These are phyloP conservation scores for Leucophora obtusa DNA, from an alignment of 2,888 invertebrate species.

Conservation along the genomic window DNA sequence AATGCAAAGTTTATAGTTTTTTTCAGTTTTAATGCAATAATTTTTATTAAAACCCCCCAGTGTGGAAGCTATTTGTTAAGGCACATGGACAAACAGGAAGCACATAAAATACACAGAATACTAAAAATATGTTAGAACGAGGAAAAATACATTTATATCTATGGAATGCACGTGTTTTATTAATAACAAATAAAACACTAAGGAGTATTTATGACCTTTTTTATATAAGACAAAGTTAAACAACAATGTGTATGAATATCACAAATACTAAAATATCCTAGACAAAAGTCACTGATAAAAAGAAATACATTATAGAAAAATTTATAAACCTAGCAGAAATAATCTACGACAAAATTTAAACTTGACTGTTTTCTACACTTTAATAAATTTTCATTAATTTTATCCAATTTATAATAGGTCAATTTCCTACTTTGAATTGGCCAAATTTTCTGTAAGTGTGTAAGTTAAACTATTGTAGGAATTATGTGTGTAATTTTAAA, in stretches of 20 bases:
- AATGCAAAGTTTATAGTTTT: neutral
- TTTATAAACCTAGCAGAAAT: no score
- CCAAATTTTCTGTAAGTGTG: no score
- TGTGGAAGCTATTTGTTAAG: conserved; percentile 29
- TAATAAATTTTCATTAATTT: no score
- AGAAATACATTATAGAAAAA: no score
- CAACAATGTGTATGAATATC: neutral
- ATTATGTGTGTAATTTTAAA: no score
- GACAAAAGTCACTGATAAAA: neutral
- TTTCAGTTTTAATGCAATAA: conserved; percentile 8
- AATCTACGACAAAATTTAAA: no score
- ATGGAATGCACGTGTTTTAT: conserved; percentile 35
- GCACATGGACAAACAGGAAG: conserved; percentile 20
- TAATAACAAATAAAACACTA: conserved; percentile 35
- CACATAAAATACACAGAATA: neutral
- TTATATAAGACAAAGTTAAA: conserved; percentile 6
- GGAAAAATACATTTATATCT: neutral
- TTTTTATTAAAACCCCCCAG: conserved; percentile 19
- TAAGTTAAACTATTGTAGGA: no score
- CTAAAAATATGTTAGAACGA: neutral
- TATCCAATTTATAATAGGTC: no score
- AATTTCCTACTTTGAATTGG: no score
- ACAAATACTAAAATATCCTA: neutral
- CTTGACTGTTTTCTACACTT: no score
- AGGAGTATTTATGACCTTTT: conserved; percentile 40